Evolutionary conservation across 2,888 invertebrate genomes (phyloP).

Genomic region (Dryomyza anilis): DNA sequence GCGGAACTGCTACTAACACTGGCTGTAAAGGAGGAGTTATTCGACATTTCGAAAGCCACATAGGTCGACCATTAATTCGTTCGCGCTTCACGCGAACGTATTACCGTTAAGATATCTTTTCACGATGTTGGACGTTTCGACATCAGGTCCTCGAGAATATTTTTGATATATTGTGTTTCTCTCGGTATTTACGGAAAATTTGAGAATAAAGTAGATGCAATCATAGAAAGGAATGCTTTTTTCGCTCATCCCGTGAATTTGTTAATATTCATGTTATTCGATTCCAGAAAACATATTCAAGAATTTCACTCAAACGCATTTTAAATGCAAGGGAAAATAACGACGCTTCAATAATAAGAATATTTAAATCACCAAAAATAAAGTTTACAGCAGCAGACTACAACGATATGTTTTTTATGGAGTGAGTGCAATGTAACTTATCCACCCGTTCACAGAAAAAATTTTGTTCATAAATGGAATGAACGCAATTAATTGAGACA

Average conservation of each 20-base stretch:
- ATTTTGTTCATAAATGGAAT: too few relatives aligned
- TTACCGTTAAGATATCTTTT: slow-evolving; percentile 28
- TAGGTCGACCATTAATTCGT: slow-evolving; percentile 22
- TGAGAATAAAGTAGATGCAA: neutral
- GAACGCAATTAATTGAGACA: too few relatives aligned
- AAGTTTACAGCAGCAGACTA: slow-evolving; percentile 1
- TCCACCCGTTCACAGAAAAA: too few relatives aligned
- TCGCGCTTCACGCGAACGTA: slow-evolving; percentile 22
- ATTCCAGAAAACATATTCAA: too few relatives aligned
- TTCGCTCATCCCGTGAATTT: neutral
- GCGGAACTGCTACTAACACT: slow-evolving; percentile 20
- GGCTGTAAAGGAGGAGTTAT: slow-evolving; percentile 28
- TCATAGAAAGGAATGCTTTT: slow-evolving; percentile 18
- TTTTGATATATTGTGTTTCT: slow-evolving; percentile 1
- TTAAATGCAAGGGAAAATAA: neutral
- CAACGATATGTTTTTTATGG: neutral
- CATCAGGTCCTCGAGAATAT: too few relatives aligned
- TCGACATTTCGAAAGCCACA: slow-evolving; percentile 19
- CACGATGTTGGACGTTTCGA: slow-evolving; percentile 25
- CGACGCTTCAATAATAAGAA: neutral
- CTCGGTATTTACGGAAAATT: slow-evolving; percentile 10
- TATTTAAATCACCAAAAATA: slow-evolving; percentile 16
- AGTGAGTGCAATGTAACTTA: neutral
- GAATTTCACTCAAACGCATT: neutral
- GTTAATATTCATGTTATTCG: too few relatives aligned